A percentile compares a stretch with the other conserved stretches of the same genome.
These are phyloP conservation scores for Rhamphomyia laevipes DNA, from an alignment of 2,888 invertebrate genomes.

Conservation along the genomic window DNA sequence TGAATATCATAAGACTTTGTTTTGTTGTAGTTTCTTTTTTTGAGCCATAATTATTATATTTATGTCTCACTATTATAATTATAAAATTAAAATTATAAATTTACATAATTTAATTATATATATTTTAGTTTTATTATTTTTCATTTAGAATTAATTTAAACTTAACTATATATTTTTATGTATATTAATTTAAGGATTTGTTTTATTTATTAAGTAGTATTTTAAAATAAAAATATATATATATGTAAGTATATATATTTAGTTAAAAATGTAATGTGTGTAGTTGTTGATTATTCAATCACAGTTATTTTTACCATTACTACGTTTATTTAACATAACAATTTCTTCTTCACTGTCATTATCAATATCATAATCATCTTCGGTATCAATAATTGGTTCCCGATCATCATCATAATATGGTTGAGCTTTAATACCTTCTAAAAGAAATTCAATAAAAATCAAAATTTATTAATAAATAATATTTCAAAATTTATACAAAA, in stretches of 20 bases:
- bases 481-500: not conserved
- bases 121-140: too few species aligned
- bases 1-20: too few species aligned
- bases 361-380: conserved; percentile 35
- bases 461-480: not conserved
- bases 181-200: too few species aligned
- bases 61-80: too few species aligned
- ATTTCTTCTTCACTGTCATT: conserved; percentile 39
- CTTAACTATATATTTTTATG: too few species aligned
- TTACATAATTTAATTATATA: too few species aligned
- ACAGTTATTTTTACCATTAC: conserved; percentile 10
- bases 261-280: not conserved
- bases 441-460: conserved; percentile 2
- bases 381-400: conserved; percentile 44
- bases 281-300: conserved; percentile 1
- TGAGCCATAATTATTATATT: too few species aligned
- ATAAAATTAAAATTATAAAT: too few species aligned
- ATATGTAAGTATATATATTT: not conserved
- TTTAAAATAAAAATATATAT: not conserved
- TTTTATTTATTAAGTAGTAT: too few species aligned
- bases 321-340: conserved; percentile 26
- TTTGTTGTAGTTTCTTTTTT: too few species aligned
- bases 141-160: too few species aligned
- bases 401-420: conserved; percentile 66
- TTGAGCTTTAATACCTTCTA: conserved; percentile 31